Evolutionary conservation across 2,113 vertebrate genomes (phyloP).

Genomic region (Petromus typicus): DNA sequence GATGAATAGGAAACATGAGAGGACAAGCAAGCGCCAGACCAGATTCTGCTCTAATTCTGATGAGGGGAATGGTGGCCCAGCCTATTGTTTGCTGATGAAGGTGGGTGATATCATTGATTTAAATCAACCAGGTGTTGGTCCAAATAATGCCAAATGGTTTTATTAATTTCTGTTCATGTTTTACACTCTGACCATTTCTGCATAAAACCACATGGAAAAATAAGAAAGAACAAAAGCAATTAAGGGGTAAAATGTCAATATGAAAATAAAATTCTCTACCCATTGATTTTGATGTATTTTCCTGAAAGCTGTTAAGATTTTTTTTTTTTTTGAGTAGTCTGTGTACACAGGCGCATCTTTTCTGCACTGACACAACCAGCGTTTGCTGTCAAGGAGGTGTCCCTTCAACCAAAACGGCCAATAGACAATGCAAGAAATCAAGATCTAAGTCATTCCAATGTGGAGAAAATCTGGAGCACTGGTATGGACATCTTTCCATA

Average conservation of each 20-base stretch:
- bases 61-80: not conserved
- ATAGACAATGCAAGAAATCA: not conserved
- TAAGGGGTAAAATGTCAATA: not conserved
- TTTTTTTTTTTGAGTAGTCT: not conserved
- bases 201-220: not conserved
- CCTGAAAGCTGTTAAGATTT: conserved; percentile 4
- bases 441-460: conserved; percentile 35
- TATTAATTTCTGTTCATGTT: not conserved
- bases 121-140: not conserved
- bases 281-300: conserved; percentile 51
- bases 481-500: conserved; percentile 18
- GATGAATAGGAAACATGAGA: not conserved
- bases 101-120: not conserved
- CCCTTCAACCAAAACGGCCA: conserved; percentile 42
- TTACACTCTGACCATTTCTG: conserved; percentile 11
- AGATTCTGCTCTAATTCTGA: not conserved
- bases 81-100: not conserved
- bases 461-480: conserved; percentile 60
- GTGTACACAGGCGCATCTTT: not conserved
- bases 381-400: not conserved
- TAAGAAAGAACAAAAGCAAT: not conserved
- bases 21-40: not conserved
- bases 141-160: conserved; percentile 10
- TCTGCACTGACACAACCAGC: not conserved
- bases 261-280: conserved; percentile 1